phyloP scores from a whole-genome alignment of 2,888 invertebrate species.

The Danaus chrysippus region DNA sequence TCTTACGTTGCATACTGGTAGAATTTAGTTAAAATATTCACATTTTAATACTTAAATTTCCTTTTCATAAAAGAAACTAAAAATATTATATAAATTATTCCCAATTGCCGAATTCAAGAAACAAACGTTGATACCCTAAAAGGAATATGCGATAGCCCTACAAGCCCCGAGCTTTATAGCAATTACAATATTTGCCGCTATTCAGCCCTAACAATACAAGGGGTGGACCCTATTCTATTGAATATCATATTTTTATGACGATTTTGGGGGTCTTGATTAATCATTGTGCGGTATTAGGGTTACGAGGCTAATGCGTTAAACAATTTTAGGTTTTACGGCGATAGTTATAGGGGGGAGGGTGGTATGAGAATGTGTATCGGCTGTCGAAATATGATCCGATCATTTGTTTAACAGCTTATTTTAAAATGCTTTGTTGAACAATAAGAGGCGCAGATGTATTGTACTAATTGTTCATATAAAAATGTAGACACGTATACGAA shows the following conservation, averaged over 20 bases:
- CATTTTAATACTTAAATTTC: too few relatives aligned
- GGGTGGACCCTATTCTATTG: constrained; percentile 39
- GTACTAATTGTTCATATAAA: constrained; percentile 23
- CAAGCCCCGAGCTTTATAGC: constrained; percentile 15
- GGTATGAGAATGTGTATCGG: constrained; percentile 16
- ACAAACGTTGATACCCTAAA: constrained; percentile 12
- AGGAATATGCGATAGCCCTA: constrained; percentile 22
- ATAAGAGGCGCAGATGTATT: constrained; percentile 29
- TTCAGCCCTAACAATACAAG: constrained; percentile 22
- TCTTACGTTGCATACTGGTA: too few relatives aligned
- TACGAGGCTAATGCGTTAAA: background rate
- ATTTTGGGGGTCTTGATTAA: constrained; percentile 39
- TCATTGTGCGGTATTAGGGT: constrained; percentile 36
- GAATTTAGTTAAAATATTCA: too few relatives aligned
- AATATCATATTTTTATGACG: constrained; percentile 51
- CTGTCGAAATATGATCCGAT: constrained; percentile 30
- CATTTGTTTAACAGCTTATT: constrained; percentile 37
- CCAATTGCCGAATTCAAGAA: background rate
- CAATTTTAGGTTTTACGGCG: constrained; percentile 15
- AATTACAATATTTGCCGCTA: constrained; percentile 27
- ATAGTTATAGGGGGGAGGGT: constrained; percentile 9
- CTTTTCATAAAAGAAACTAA: too few relatives aligned
- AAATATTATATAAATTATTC: background rate
- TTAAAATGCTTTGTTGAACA: constrained; percentile 28
- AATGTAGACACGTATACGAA: constrained; percentile 3